These are phyloP conservation scores for Clivina fossor DNA, from an alignment of 2,888 invertebrate genomes.

Conservation along the genomic window DNA sequence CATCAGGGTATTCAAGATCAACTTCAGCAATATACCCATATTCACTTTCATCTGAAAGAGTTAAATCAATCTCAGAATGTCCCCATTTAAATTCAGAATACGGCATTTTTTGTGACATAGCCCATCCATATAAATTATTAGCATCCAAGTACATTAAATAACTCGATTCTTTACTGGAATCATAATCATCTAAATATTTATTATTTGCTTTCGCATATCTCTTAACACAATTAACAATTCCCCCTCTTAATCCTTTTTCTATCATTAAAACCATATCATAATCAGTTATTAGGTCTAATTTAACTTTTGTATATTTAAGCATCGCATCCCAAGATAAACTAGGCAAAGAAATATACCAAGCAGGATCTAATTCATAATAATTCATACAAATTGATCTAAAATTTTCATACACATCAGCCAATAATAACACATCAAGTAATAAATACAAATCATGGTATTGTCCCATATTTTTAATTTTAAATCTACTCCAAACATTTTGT, in stretches of 20 bases:
- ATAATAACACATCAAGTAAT: constrained; percentile 1
- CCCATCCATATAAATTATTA: constrained; percentile 2
- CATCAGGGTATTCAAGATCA: too few species aligned
- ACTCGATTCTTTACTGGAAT: too few species aligned
- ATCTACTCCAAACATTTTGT: constrained; percentile 29
- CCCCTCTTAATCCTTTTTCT: constrained; percentile 2
- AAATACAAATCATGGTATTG: constrained; percentile 2
- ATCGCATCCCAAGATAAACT: constrained; percentile 1
- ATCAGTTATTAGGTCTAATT: constrained; percentile 3
- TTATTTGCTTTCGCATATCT: constrained; percentile 7
- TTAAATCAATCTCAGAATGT: too few species aligned
- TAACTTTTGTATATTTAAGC: constrained; percentile 4
- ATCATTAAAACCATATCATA: not conserved
- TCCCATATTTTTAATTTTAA: constrained; percentile 30
- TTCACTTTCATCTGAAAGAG: too few species aligned
- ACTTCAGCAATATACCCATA: too few species aligned
- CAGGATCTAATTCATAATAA: constrained; percentile 15
- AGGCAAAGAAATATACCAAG: constrained; percentile 4
- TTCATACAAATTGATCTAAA: constrained; percentile 6
- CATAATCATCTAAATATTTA: too few species aligned
- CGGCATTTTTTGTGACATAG: constrained; percentile 1
- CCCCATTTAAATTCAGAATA: not conserved
- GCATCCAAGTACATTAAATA: not conserved
- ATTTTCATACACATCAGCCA: constrained; percentile 16
- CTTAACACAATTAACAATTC: not conserved